These are phyloP conservation scores for Sander lucioperca DNA, from an alignment of 2,113 vertebrate species.

Conservation along the genomic window DNA sequence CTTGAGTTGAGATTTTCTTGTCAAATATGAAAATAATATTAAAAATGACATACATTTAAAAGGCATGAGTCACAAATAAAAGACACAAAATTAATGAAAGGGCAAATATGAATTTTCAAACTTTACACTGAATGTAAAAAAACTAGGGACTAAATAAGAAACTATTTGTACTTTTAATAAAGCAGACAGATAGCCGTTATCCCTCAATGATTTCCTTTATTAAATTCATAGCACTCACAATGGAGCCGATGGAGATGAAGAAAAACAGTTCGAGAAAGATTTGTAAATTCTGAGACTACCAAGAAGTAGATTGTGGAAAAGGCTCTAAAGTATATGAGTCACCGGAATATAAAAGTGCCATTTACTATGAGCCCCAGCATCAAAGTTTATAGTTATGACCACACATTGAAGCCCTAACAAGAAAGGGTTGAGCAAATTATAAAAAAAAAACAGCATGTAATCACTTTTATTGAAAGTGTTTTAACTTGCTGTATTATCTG, in stretches of 20 bases:
- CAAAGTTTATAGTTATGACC: neutral
- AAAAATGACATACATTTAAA: neutral
- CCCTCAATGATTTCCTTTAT: neutral
- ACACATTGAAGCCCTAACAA: neutral
- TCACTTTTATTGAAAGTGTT: neutral
- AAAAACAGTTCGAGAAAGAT: neutral
- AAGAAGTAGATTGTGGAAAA: neutral
- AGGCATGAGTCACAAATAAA: neutral
- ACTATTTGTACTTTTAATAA: neutral
- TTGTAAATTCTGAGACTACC: neutral
- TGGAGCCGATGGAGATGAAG: neutral
- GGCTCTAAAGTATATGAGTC: too few species aligned
- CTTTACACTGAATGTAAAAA: neutral
- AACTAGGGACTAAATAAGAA: neutral
- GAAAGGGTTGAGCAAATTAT: neutral
- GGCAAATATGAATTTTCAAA: too few species aligned
- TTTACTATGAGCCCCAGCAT: neutral
- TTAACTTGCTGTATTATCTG: too few species aligned
- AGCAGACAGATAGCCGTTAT: neutral
- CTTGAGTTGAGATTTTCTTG: too few species aligned
- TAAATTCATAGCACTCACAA: neutral
- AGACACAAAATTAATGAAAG: too few species aligned
- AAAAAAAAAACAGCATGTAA: neutral
- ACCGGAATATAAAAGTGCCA: neutral
- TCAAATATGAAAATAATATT: too few species aligned